Evolutionary conservation across 2,113 vertebrate species (phyloP), one percentile per base, ranked within the genome.

Genomic region (Ondatra zibethicus): DNA sequence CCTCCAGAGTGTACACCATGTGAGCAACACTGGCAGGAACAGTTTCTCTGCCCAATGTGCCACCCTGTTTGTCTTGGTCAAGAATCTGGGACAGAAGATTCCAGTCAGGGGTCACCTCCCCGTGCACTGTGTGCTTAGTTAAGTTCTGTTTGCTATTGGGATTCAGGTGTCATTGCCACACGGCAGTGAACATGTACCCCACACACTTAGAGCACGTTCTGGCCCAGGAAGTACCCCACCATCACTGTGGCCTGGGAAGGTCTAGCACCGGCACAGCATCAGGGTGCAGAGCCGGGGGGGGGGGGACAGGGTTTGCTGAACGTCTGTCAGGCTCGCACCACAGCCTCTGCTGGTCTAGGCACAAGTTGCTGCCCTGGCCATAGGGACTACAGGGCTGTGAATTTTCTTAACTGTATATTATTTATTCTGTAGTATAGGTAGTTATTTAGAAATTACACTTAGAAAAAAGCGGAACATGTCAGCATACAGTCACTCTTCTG

Each of bases 341-440:
- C 23, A 61, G 36, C 55, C 36, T 82, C 55, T 61, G 36, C 55
- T 82, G 80, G 55, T 3, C 55, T 39, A 61, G 36, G 12, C 23
- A 36, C 52, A 61, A 27, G 36, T 61, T 82, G n/a, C 36, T 8
- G 7, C 12, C n/a, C 39, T 9, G 23, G 55, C 55, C 23, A 4
- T 29, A 82, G 52, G 36, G 36, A 39, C n/a, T 61, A 58, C n/a
- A 82, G 36, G 36, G 10, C 11, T 82, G 78, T 82, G 78, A 47
- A 63, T 84, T 77, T 78, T 13, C 4, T 89, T 72, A 88, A 94
- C 93, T 21, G 84, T 52, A 19, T 95, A 77, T 77, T 27, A 84
- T 55, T 92, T 92, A 75, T 84, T 90, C 36, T 78, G 36, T 88
- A 70, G 61, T 73, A 29, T 68, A 92, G 33, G 55, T 77, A 88